Evolutionary conservation across 1,140 invertebrate species (phyloP), one percentile per base, ranked within the genome.

Genomic region (Drosophila mayri): DNA sequence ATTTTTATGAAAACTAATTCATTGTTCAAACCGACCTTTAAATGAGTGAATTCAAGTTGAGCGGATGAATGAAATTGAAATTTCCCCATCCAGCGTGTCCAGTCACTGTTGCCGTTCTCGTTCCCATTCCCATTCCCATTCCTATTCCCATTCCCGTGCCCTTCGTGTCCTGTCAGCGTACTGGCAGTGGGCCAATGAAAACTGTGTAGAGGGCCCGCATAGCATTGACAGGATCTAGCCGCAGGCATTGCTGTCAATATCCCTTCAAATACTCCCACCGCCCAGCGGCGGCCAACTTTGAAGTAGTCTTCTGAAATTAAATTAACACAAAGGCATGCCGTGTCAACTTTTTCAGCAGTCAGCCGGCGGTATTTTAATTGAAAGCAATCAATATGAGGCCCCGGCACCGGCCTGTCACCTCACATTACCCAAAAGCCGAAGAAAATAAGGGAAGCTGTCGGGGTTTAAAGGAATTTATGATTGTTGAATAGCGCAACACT

Each of bases 361-460:
- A 84, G 65, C 62, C 78, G 85, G 73, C 46, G 77, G 84, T 71
- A 84, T 90, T 88, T 88, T 88, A 88, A 88, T 88, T 88, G 85
- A 88, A 88, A 74, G 80, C 81, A 88, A 88, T 88, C 84, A 90
- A 88, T 88, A 81, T 68, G 40, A 47, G 72, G 62, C 9, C 41
- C 14, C 40, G 43, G 22, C 30, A 61, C 12, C 44, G 40, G 35
- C 61, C 43, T 47, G 16, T 11, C 49, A 65, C 55, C 59, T 65
- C 55, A 47, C 43, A 12, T 11, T 30, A 18, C 3, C 20, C 4
- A 32, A 30, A 67, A 35, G 32, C 11, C n/a, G 5, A 32, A 20
- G 20, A n/a, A 20, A 25, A 14, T 30, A 50, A 44, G 47, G 46
- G 47, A 28, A 63, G 46, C 59, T 47, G 47, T 30, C 37, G 37